Conservation (phyloP, 2,888 invertebrate genomes). For the Lasius platythorax region DNA sequence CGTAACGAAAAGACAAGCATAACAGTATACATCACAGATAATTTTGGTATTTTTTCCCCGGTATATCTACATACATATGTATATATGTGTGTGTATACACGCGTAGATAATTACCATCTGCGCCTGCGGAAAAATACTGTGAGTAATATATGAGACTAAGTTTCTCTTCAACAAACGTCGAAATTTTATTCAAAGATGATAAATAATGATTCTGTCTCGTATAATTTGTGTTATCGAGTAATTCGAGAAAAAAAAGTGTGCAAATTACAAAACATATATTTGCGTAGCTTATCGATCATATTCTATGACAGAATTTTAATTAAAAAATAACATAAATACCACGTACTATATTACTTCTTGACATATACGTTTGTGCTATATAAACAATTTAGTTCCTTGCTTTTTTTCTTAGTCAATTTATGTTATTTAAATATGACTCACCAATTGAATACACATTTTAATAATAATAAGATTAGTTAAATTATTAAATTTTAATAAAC, state of each 20-base stretch:
- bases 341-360: background rate
- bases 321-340: background rate
- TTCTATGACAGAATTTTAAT: background rate
- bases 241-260: background rate
- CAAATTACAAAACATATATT: background rate
- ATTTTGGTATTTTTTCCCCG: conserved; percentile 27
- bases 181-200: conserved; percentile 1
- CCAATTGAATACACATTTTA: background rate
- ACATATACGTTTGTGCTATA: background rate
- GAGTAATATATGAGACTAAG: background rate
- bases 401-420: background rate
- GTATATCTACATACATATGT: background rate
- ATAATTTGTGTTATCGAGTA: background rate
- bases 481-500: conserved; percentile 1
- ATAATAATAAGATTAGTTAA: background rate
- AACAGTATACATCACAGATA: conserved; percentile 39
- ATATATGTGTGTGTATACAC: background rate
- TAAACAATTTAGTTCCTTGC: background rate
- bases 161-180: background rate
- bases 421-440: background rate
- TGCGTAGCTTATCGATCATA: background rate
- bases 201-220: background rate
- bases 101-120: conserved; percentile 30
- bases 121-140: conserved; percentile 26
- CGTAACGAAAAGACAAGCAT: conserved; percentile 39